Evolutionary conservation across 2,888 invertebrate species (phyloP).

Genomic region (Trissolcus japonicus): DNA sequence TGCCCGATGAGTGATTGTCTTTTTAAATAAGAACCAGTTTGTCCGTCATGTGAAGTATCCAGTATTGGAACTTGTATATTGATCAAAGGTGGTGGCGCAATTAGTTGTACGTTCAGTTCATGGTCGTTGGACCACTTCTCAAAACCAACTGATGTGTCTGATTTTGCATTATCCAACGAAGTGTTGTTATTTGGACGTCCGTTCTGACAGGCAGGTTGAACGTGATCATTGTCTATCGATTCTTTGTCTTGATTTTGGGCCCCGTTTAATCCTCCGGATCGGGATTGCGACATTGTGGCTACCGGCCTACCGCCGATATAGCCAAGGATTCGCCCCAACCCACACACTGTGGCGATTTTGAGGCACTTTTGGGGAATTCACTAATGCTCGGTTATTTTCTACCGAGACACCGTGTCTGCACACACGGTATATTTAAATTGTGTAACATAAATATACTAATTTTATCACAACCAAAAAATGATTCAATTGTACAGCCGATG

Average conservation of each 20-base stretch:
- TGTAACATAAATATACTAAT: constrained; percentile 25
- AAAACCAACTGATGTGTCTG: constrained; percentile 70
- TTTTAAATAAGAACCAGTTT: constrained; percentile 60
- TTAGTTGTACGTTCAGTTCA: constrained; percentile 63
- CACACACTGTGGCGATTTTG: constrained; percentile 67
- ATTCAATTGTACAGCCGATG: not conserved
- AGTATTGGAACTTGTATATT: constrained; percentile 32
- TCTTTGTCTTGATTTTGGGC: constrained; percentile 62
- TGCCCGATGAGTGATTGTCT: constrained; percentile 64
- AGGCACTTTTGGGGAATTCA: constrained; percentile 59
- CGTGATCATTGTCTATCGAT: constrained; percentile 62
- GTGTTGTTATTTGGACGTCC: constrained; percentile 61
- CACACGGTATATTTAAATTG: constrained; percentile 23
- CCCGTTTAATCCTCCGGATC: constrained; percentile 65
- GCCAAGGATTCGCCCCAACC: constrained; percentile 70
- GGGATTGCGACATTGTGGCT: constrained; percentile 74
- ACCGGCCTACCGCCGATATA: constrained; percentile 76
- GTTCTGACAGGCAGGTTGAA: constrained; percentile 64
- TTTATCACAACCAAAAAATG: not conserved
- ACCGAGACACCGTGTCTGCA: constrained; percentile 14
- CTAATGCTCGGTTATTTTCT: constrained; percentile 15
- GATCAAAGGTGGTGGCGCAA: constrained; percentile 30
- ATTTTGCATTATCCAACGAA: constrained; percentile 56
- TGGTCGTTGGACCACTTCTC: constrained; percentile 67
- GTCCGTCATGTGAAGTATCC: constrained; percentile 23